phyloP scores from a whole-genome alignment of 2,113 vertebrate genomes.

The Colinus virginianus region DNA sequence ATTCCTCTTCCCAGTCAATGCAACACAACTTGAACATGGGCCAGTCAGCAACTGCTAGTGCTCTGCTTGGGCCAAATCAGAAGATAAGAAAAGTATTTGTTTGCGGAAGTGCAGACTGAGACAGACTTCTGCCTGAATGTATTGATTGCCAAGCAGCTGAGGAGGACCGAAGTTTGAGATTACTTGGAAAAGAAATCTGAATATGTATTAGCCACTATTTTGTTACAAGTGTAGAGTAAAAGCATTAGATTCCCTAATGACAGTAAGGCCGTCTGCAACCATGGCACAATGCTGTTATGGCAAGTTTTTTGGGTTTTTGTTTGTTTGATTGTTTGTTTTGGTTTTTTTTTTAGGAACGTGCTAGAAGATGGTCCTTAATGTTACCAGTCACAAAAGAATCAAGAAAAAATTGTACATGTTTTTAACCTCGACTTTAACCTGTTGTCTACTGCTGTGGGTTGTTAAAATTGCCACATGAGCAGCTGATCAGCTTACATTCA shows the following conservation, averaged over 20 bases:
- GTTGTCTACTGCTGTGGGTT: not conserved
- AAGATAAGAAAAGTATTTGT: not conserved
- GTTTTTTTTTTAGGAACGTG: not conserved
- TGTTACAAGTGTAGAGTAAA: not conserved
- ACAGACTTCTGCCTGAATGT: fast-evolving
- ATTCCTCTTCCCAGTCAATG: not conserved
- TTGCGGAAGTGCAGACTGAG: not conserved
- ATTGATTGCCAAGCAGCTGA: not conserved
- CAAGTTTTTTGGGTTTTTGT: not conserved
- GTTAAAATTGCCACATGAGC: not conserved
- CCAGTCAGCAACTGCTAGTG: not conserved
- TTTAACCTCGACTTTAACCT: not conserved
- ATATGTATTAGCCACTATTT: not conserved
- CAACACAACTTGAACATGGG: not conserved
- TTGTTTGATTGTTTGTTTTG: not conserved
- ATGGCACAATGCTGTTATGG: fast-evolving
- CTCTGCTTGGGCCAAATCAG: not conserved
- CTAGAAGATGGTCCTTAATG: not conserved
- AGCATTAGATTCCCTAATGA: not conserved
- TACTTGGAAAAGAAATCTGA: not conserved
- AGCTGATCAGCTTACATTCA: not conserved
- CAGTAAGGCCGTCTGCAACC: fast-evolving
- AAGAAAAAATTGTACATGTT: not conserved
- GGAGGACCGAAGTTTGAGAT: not conserved
- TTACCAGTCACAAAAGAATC: not conserved